A percentile compares a stretch with the other conserved stretches of the same genome.
Evolutionary conservation across 2,888 invertebrate genomes (phyloP).

Genomic region (Loripinus fragilis): DNA sequence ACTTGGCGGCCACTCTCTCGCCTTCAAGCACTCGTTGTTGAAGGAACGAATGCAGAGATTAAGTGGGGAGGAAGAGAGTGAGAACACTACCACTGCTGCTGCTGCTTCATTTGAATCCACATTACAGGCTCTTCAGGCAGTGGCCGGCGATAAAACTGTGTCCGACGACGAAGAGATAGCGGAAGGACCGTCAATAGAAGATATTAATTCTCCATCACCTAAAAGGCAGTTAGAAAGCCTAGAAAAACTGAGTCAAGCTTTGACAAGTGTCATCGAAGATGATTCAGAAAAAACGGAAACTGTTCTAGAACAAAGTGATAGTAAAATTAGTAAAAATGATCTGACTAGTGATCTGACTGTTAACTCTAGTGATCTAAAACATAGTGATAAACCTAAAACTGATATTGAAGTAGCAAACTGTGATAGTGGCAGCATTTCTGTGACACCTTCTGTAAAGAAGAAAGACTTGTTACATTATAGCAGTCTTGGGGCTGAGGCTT

Average conservation of each 20-base stretch:
- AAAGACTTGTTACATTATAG: conserved; percentile 36
- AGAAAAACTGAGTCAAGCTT: conserved; percentile 61
- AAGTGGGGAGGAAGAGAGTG: conserved; percentile 29
- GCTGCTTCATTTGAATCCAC: conserved; percentile 62
- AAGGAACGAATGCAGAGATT: conserved; percentile 54
- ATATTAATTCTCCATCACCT: conserved; percentile 25
- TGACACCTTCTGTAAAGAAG: conserved; percentile 53
- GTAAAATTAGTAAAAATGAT: conserved; percentile 18
- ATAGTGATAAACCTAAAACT: conserved; percentile 2
- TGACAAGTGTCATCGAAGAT: conserved; percentile 66
- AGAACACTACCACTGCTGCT: conserved; percentile 25
- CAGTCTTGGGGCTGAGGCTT: conserved; percentile 51
- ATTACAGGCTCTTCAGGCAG: conserved; percentile 36
- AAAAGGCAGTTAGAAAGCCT: conserved; percentile 47
- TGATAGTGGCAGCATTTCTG: conserved; percentile 55
- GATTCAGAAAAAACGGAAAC: conserved; percentile 50
- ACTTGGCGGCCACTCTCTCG: conserved; percentile 55
- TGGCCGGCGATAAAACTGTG: background rate
- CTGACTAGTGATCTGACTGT: conserved; percentile 13
- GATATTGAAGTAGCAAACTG: conserved; percentile 52
- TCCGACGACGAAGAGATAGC: background rate
- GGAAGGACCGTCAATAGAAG: conserved; percentile 34
- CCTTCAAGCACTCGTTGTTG: conserved; percentile 50
- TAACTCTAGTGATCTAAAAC: conserved; percentile 17
- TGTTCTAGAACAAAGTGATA: conserved; percentile 31